These are phyloP conservation scores for Synergus japonicus DNA, from an alignment of 2,888 invertebrate genomes.

Conservation along the genomic window DNA sequence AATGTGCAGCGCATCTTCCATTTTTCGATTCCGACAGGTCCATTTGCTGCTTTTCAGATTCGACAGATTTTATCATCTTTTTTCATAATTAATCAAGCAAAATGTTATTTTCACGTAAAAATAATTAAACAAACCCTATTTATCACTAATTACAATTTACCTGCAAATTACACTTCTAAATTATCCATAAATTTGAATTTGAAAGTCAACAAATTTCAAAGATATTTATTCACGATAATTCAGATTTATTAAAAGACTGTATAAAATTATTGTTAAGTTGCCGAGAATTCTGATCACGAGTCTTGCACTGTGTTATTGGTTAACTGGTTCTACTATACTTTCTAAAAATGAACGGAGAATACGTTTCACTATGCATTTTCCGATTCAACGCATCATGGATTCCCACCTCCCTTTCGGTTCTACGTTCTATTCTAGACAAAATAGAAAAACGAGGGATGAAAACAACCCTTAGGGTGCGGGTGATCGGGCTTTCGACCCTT, in stretches of 20 bases:
- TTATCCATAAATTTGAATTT: too few relatives aligned
- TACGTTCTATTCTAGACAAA: conserved; percentile 47
- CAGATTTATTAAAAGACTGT: not conserved
- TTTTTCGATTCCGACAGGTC: not conserved
- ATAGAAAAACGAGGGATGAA: conserved; percentile 44
- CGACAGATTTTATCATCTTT: not conserved
- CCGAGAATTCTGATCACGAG: conserved; percentile 46
- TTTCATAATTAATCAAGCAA: too few relatives aligned
- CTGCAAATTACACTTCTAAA: too few relatives aligned
- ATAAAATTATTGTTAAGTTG: not conserved
- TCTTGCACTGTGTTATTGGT: conserved; percentile 55
- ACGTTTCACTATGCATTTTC: conserved; percentile 52
- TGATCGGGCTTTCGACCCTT: conserved; percentile 64
- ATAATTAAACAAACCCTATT: too few relatives aligned
- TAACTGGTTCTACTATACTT: conserved; percentile 46
- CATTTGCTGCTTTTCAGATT: not conserved
- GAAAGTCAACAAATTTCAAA: too few relatives aligned
- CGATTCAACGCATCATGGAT: conserved; percentile 35
- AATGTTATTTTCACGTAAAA: too few relatives aligned
- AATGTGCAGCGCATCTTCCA: not conserved
- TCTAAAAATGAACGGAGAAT: conserved; percentile 53
- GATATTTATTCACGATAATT: not conserved
- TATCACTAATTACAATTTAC: too few relatives aligned
- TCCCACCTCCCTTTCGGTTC: conserved; percentile 50
- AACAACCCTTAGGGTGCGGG: conserved; percentile 59